These are phyloP conservation scores for Drosophila bifasciata DNA, from an alignment of 1,140 invertebrate species.

Conservation along the genomic window DNA sequence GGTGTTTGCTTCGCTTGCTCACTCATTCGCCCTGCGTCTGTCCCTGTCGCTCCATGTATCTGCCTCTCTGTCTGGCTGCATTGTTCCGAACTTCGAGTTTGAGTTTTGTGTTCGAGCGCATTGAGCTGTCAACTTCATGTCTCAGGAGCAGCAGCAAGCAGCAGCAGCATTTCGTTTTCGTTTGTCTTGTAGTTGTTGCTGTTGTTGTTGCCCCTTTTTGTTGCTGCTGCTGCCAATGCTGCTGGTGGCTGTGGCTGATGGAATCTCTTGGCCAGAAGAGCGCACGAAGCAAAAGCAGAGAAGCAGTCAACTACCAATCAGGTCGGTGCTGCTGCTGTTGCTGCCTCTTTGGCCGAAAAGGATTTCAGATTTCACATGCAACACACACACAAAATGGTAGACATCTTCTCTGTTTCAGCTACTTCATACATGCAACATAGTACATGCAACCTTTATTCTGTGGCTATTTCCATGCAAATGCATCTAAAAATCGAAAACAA, in stretches of 20 bases:
- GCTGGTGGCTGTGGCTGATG: conserved; percentile 66
- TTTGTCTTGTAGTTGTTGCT: conserved; percentile 53
- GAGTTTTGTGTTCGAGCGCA: conserved; percentile 79
- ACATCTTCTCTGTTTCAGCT: conserved; percentile 59
- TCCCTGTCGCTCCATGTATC: conserved; percentile 12
- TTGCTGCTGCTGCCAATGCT: conserved; percentile 39
- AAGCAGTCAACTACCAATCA: conserved; percentile 77
- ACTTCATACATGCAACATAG: conserved; percentile 61
- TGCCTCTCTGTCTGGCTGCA: conserved; percentile 22
- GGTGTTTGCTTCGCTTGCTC: neutral
- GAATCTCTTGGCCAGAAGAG: conserved; percentile 64
- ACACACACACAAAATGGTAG: conserved; percentile 70
- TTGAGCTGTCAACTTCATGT: conserved; percentile 82
- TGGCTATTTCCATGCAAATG: no score
- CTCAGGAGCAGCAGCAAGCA: conserved; percentile 23
- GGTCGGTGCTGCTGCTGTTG: conserved; percentile 68
- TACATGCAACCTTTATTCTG: neutral
- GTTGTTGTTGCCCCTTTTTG: conserved; percentile 22
- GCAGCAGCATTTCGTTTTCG: conserved; percentile 76
- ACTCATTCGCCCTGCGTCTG: neutral
- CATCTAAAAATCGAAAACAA: no score
- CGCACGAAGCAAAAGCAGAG: conserved; percentile 30
- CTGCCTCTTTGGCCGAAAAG: conserved; percentile 71
- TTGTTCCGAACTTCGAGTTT: conserved; percentile 20
- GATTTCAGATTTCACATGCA: conserved; percentile 78